Evolutionary conservation across 1,140 invertebrate species (phyloP).

Genomic region (Habropoda laboriosa): DNA sequence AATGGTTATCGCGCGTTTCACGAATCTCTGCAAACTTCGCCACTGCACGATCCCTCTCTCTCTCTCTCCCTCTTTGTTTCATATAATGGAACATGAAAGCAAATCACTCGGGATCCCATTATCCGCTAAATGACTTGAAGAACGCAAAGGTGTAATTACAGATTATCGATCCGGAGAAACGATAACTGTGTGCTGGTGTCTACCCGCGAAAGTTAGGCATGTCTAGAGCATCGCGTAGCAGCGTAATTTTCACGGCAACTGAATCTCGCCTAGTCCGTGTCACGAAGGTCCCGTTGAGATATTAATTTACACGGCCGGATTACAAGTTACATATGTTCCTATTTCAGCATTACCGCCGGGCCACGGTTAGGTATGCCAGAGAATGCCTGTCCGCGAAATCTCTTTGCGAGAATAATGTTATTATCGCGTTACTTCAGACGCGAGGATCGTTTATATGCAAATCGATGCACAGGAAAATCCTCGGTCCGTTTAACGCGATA

Average conservation of each 20-base stretch:
- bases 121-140: neutral
- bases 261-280: too few relatives aligned
- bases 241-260: neutral
- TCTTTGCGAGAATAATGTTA: constrained; percentile 26
- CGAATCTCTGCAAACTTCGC: too few relatives aligned
- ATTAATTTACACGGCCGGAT: constrained; percentile 46
- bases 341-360: constrained; percentile 6
- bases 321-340: constrained; percentile 34
- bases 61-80: too few relatives aligned
- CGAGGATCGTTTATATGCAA: constrained; percentile 16
- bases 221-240: neutral
- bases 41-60: too few relatives aligned
- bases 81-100: too few relatives aligned
- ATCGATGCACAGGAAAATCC: constrained; percentile 30
- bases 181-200: neutral
- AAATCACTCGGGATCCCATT: neutral
- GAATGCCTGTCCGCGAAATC: neutral
- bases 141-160: neutral
- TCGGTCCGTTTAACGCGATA: constrained; percentile 22
- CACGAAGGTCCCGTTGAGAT: constrained; percentile 7
- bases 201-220: neutral
- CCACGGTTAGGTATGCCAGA: neutral
- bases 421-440: constrained; percentile 39
- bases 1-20: too few relatives aligned
- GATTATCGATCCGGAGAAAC: neutral